These are phyloP conservation scores for Camelus bactrianus DNA, from an alignment of 2,113 vertebrate genomes.

Conservation along the genomic window DNA sequence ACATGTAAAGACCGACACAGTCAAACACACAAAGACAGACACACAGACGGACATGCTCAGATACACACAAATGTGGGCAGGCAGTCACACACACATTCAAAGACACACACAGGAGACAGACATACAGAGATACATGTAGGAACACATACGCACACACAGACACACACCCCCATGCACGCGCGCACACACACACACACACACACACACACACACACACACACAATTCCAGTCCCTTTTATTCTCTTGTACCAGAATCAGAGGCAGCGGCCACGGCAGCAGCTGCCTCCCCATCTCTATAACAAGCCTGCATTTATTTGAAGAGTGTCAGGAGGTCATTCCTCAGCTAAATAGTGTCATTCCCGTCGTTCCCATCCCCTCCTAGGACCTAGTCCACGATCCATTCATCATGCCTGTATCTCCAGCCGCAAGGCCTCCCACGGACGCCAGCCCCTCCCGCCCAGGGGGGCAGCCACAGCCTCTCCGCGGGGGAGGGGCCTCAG, in stretches of 20 bases:
- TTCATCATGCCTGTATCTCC: background rate
- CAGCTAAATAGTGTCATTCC: slow-evolving; percentile 63
- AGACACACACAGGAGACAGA: background rate
- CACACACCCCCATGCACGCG: rapidly evolving
- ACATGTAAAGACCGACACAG: background rate
- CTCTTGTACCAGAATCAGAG: background rate
- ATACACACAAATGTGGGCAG: background rate
- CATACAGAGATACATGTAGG: background rate
- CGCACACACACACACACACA: rapidly evolving
- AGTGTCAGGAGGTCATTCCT: slow-evolving; percentile 62
- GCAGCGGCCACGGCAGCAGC: rapidly evolving
- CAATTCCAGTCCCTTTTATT: background rate
- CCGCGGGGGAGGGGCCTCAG: background rate
- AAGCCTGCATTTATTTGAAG: slow-evolving; percentile 60
- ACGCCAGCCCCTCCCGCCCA: rapidly evolving
- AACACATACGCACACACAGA: background rate
- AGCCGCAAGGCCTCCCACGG: background rate
- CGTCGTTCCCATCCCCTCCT: background rate
- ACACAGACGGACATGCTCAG: background rate
- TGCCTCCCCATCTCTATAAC: background rate
- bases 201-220: rapidly evolving
- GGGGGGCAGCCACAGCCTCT: background rate
- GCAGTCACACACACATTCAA: background rate
- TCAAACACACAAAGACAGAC: background rate
- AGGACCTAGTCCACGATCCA: background rate